Evolutionary conservation across 1,140 invertebrate species (phyloP), one percentile per base, ranked within the genome.

Genomic region (Heterodera carotae): DNA sequence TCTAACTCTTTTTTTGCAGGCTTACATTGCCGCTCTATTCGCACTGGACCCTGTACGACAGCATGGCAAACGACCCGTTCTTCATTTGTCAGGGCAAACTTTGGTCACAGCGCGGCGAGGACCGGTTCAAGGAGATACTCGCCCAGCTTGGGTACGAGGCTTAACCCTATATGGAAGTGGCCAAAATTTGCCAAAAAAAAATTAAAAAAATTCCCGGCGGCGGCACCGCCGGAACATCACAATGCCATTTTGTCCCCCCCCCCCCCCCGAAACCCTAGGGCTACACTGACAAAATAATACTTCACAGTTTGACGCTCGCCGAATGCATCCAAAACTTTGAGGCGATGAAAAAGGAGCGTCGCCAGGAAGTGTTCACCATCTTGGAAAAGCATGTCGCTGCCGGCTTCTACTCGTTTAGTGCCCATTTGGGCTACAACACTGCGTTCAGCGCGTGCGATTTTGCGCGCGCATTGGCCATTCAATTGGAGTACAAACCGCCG

Each of bases 261-360:
- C n/a, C n/a, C n/a, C n/a, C n/a, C n/a, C n/a, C n/a, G n/a, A n/a
- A n/a, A n/a, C n/a, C n/a, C n/a, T n/a, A n/a, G n/a, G n/a, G n/a
- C n/a, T n/a, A n/a, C n/a, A n/a, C n/a, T 22, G 7, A 72, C 48
- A 69, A 10, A n/a, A 22, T n/a, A 1, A n/a, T 56, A 53, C 25
- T 25, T 22, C n/a, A 27, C 6, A 79, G 79, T n/a, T 27, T 80
- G 12, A 80, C 77, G n/a, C 39, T 80, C 8, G 69, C 79, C 31
- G 76, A 80, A 79, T 80, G 79, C 31, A 48, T 53, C 10, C 79
- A 80, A 69, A 74, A 80, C n/a, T 78, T 59, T 60, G 70, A 74
- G 67, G 69, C 64, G 18, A 29, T 80, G 18, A 80, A 56, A 6
- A 60, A 43, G 12, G 78, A 80, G 12, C 76, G 76, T 4, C 76